Percentiles rank a stretch among this genome's conserved stretches.
phyloP scores from a whole-genome alignment of 2,888 invertebrate species.

The Heteromyza rotundicornis region DNA sequence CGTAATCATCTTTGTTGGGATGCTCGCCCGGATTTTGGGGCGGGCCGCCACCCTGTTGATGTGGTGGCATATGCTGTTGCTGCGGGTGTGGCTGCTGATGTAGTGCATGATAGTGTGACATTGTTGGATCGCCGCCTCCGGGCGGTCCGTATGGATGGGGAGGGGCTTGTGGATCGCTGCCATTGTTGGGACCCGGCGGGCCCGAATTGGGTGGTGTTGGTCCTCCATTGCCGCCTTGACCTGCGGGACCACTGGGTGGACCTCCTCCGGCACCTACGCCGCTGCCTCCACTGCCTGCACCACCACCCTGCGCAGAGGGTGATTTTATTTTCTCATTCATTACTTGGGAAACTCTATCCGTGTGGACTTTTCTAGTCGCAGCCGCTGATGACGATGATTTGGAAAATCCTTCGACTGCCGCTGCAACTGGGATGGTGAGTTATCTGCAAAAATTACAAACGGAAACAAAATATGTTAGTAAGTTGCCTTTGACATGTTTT shows the following conservation, averaged over 20 bases:
- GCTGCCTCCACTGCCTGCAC: conserved; percentile 22
- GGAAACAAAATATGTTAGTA: too few relatives aligned
- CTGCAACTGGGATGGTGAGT: conserved; percentile 38
- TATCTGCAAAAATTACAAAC: conserved; percentile 31
- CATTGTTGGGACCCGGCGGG: conserved; percentile 52
- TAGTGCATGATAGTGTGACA: conserved; percentile 56
- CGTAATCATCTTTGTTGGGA: conserved; percentile 59
- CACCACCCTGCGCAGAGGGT: conserved; percentile 57
- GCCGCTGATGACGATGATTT: conserved; percentile 37
- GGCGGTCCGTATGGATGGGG: conserved; percentile 54
- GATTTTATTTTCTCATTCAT: conserved; percentile 62
- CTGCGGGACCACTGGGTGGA: conserved; percentile 31
- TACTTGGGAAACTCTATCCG: conserved; percentile 37
- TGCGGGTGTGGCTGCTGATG: conserved; percentile 49
- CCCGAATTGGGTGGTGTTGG: conserved; percentile 26
- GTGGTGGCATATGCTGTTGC: conserved; percentile 46
- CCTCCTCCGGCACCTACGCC: conserved; percentile 31
- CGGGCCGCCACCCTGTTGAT: conserved; percentile 40
- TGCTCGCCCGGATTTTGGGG: conserved; percentile 51
- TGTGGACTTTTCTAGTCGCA: conserved; percentile 38
- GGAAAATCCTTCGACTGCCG: conserved; percentile 43
- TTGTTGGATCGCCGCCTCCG: conserved; percentile 47
- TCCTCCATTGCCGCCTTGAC: conserved; percentile 20
- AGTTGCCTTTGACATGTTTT: too few relatives aligned
- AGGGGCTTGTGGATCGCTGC: conserved; percentile 47